Conservation (phyloP, 1,140 invertebrate species). For the Atta colombica region DNA sequence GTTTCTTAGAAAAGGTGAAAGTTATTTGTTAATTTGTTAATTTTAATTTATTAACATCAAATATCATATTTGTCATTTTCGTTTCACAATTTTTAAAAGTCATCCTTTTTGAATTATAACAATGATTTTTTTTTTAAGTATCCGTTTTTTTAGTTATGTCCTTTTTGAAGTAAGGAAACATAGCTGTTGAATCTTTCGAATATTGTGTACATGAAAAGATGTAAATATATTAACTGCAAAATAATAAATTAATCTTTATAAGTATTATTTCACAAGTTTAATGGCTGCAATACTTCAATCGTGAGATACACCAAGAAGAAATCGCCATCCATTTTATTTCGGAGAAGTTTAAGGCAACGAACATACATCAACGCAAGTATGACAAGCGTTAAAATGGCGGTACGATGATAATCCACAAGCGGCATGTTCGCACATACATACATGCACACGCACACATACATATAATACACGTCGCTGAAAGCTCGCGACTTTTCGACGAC, state of each 20-base stretch:
- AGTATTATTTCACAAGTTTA: neutral
- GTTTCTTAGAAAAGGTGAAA: too few relatives aligned
- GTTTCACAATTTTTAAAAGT: too few relatives aligned
- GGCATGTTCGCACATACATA: conserved; percentile 44
- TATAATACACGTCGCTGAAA: conserved; percentile 33
- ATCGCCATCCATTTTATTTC: conserved; percentile 18
- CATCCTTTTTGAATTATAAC: too few relatives aligned
- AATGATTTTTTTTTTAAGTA: too few relatives aligned
- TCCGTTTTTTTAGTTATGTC: too few relatives aligned
- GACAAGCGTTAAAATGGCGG: conserved; percentile 61
- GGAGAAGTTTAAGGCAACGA: conserved; percentile 2
- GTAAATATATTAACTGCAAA: neutral
- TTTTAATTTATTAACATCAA: too few relatives aligned
- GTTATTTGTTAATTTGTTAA: too few relatives aligned
- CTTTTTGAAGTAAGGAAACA: too few relatives aligned
- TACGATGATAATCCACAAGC: conserved; percentile 54
- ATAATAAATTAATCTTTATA: neutral
- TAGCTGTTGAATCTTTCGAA: neutral
- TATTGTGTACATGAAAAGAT: neutral
- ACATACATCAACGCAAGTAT: conserved; percentile 32
- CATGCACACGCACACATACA: neutral
- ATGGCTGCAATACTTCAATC: neutral
- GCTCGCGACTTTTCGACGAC: conserved; percentile 61
- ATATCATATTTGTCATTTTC: too few relatives aligned
- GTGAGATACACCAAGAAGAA: neutral